Evolutionary conservation across 2,888 invertebrate species (phyloP), one percentile per base, ranked within the genome.

Genomic region (Litoditis marina): DNA sequence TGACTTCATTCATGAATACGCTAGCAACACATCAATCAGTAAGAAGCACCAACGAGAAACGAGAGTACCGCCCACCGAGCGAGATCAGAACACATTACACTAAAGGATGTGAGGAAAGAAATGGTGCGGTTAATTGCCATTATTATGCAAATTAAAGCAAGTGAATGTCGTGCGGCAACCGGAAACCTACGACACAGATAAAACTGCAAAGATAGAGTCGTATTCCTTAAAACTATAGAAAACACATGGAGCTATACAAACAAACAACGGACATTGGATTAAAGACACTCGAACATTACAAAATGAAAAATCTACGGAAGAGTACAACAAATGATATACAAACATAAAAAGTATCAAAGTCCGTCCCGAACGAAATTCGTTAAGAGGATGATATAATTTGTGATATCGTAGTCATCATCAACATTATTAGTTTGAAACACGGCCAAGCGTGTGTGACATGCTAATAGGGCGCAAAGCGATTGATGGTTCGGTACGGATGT

Each of bases 391-490:
- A 57, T 57, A 57, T 57, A 57, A 57, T 57, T 49, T 57, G 47
- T 57, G 57, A 57, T 57, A 57, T 54, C 54, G 28, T 57, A 57
- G n/a, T n/a, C n/a, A n/a, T n/a, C n/a, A n/a, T n/a, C n/a, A n/a
- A n/a, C n/a, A n/a, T n/a, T n/a, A n/a, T n/a, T n/a, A n/a, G n/a
- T n/a, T n/a, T n/a, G n/a, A n/a, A n/a, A n/a, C n/a, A n/a, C n/a
- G n/a, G n/a, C n/a, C n/a, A n/a, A n/a, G n/a, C n/a, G n/a, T n/a
- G n/a, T n/a, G n/a, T n/a, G n/a, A n/a, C n/a, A 39, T 44, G 30
- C 51, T 64, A 76, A 58, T 76, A 76, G 4, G 76, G 76, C 28
- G 76, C 68, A 52, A 74, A 76, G 55, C 76, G 67, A 39, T 73
- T 74, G 47, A 76, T 46, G 6, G 70, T 68, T 47, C 76, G 63